A percentile compares a stretch with the other conserved stretches of the same genome.
Evolutionary conservation across 1,140 invertebrate genomes (phyloP).

Genomic region (Cydia fagiglandana): DNA sequence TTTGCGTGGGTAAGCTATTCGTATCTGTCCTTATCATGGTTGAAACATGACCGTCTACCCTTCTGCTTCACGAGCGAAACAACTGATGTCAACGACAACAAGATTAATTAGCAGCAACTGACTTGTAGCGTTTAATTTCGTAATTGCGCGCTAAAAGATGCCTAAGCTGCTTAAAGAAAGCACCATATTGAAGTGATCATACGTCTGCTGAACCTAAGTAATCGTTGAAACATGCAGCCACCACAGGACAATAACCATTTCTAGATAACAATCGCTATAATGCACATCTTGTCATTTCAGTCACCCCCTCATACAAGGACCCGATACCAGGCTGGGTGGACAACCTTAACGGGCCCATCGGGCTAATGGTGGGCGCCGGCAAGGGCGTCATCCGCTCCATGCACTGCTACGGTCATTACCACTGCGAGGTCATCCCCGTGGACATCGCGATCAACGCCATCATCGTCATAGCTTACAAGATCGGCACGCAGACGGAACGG

Average conservation of each 20-base stretch:
- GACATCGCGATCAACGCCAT: slow-evolving; percentile 91
- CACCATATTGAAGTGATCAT: too few relatives aligned
- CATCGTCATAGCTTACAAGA: slow-evolving; percentile 83
- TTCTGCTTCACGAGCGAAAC: too few relatives aligned
- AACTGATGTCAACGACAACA: too few relatives aligned
- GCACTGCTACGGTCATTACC: slow-evolving; percentile 84
- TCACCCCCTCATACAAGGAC: slow-evolving; percentile 80
- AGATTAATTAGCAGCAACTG: too few relatives aligned
- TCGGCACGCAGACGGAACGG: slow-evolving; percentile 71
- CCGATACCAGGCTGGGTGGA: slow-evolving; percentile 89
- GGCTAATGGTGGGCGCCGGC: slow-evolving; percentile 84
- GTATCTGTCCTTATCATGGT: too few relatives aligned
- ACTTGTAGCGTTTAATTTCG: too few relatives aligned
- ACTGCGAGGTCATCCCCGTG: slow-evolving; percentile 90
- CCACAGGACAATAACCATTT: not conserved
- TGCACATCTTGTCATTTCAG: slow-evolving; percentile 56
- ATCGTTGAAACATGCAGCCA: too few relatives aligned
- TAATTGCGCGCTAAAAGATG: too few relatives aligned
- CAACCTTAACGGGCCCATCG: slow-evolving; percentile 92
- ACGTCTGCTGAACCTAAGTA: too few relatives aligned
- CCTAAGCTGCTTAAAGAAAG: too few relatives aligned
- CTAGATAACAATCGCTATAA: slow-evolving; percentile 6
- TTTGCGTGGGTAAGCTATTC: too few relatives aligned
- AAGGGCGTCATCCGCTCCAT: slow-evolving; percentile 91
- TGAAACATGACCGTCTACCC: too few relatives aligned